phyloP scores from a whole-genome alignment of 2,888 invertebrate species.

The Cephus pygmeus region DNA sequence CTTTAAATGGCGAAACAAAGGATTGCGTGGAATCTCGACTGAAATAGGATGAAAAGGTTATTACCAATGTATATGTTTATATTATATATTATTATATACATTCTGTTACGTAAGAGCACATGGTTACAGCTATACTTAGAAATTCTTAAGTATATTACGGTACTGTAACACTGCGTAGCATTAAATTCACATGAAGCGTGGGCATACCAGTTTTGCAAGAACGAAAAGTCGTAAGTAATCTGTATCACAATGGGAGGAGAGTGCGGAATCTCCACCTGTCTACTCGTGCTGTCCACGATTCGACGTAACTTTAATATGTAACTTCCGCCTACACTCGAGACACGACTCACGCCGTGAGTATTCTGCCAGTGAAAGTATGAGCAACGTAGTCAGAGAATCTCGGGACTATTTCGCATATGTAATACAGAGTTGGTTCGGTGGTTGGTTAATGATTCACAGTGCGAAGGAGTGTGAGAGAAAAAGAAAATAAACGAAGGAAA shows the following conservation, averaged over 20 bases:
- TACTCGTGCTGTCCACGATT: not conserved
- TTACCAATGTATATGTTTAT: not conserved
- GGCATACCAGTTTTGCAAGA: slow-evolving; percentile 26
- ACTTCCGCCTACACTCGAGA: slow-evolving; percentile 9
- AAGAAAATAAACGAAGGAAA: not conserved
- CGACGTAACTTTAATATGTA: slow-evolving; percentile 14
- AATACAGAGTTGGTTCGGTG: not conserved
- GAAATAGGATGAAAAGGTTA: not conserved
- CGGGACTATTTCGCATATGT: not conserved
- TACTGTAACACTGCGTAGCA: not conserved
- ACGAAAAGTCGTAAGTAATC: slow-evolving; percentile 18
- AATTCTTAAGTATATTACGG: not conserved
- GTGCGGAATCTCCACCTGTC: slow-evolving; percentile 31
- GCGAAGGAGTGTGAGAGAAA: not conserved
- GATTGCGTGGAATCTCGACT: not conserved
- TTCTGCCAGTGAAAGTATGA: slow-evolving; percentile 37
- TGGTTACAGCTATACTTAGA: not conserved
- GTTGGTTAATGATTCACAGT: not conserved
- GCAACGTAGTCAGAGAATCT: not conserved
- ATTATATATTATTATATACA: not conserved
- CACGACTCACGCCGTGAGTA: slow-evolving; percentile 3
- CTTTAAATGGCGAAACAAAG: not conserved
- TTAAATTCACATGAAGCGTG: slow-evolving; percentile 34
- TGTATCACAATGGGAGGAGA: slow-evolving; percentile 29
- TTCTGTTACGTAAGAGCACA: not conserved